phyloP scores from a whole-genome alignment of 2,113 vertebrate genomes.

The Eleginops maclovinus region DNA sequence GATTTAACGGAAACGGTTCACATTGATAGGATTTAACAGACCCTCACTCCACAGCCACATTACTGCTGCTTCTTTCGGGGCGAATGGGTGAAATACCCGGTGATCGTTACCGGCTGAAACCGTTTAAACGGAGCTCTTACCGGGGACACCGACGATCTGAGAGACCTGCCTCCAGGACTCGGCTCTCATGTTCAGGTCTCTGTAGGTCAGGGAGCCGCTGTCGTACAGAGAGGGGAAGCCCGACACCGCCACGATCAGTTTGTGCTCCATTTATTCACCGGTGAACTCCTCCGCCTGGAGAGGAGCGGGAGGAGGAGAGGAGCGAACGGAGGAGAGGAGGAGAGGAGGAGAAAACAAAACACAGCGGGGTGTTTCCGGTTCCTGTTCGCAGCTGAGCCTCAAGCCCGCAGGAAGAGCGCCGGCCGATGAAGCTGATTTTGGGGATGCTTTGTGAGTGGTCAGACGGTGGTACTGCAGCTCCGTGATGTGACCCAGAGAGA shows the following conservation, averaged over 20 bases:
- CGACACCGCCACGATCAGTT: conserved; percentile 61
- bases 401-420: too few relatives aligned
- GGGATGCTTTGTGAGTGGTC: too few relatives aligned
- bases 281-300: too few relatives aligned
- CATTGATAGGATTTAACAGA: background rate
- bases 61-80: too few relatives aligned
- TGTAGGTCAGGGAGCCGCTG: conserved; percentile 31
- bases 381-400: conserved; percentile 4
- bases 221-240: conserved; percentile 62
- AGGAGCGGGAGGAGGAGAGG: too few relatives aligned
- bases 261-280: conserved; percentile 49
- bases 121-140: background rate
- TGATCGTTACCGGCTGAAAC: background rate
- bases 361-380: conserved; percentile 19
- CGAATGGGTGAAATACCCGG: background rate
- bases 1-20: background rate
- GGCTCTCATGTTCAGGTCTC: conserved; percentile 61
- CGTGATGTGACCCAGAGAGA: too few relatives aligned
- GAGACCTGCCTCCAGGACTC: conserved; percentile 59
- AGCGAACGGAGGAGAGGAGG: too few relatives aligned
- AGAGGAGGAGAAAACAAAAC: background rate
- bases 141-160: conserved; percentile 50
- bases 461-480: too few relatives aligned
- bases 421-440: too few relatives aligned
- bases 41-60: accelerated